These are phyloP conservation scores for Papilio elwesi DNA, from an alignment of 2,888 invertebrate genomes.

Conservation along the genomic window DNA sequence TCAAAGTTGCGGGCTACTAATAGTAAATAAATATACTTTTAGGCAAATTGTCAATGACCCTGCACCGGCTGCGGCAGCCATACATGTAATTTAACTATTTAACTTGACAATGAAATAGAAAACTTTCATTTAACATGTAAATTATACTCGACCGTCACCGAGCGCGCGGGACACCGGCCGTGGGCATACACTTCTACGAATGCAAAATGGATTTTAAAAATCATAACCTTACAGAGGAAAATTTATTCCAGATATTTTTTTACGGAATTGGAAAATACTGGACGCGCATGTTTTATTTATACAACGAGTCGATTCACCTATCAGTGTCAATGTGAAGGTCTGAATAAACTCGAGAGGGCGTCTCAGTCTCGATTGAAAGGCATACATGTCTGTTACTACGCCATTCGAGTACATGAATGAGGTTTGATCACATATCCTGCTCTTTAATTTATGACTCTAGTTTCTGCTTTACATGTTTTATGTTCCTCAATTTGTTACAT, in stretches of 20 bases:
- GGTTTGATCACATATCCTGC: slow-evolving; percentile 6
- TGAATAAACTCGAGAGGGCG: slow-evolving; percentile 42
- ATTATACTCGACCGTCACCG: slow-evolving; percentile 34
- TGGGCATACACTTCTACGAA: slow-evolving; percentile 38
- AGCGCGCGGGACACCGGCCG: slow-evolving; percentile 36
- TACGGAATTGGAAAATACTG: slow-evolving; percentile 56
- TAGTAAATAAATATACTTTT: background rate
- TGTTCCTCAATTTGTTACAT: background rate
- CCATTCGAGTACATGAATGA: slow-evolving; percentile 25
- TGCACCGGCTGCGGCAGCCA: background rate
- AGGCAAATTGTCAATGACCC: slow-evolving; percentile 21
- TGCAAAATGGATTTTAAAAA: slow-evolving; percentile 44
- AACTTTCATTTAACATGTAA: slow-evolving; percentile 41
- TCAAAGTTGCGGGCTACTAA: background rate
- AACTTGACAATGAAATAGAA: slow-evolving; percentile 39
- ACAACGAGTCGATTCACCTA: slow-evolving; percentile 60
- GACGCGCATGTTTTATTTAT: slow-evolving; percentile 62
- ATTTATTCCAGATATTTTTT: slow-evolving; percentile 50
- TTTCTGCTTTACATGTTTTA: slow-evolving; percentile 19
- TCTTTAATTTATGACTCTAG: slow-evolving; percentile 20
- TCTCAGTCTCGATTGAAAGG: slow-evolving; percentile 36
- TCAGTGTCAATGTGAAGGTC: slow-evolving; percentile 71
- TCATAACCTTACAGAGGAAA: slow-evolving; percentile 43
- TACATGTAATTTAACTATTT: slow-evolving; percentile 20
- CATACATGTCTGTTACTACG: slow-evolving; percentile 28